Conservation (phyloP, 2,888 invertebrate species). For the Adineta ricciae region DNA sequence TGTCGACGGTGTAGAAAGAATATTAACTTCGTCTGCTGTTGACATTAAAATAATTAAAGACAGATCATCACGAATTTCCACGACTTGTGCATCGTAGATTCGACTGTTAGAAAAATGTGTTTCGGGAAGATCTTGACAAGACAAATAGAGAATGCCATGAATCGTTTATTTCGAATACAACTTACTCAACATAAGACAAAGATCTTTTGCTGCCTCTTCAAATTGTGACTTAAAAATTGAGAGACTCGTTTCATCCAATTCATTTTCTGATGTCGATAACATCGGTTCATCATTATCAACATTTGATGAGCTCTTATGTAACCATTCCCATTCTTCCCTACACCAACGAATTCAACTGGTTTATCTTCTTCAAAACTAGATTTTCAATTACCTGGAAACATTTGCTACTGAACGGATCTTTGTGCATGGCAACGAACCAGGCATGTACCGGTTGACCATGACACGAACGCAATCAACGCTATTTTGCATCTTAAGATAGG, state of each 20-base stretch:
- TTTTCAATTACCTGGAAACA: constrained; percentile 69
- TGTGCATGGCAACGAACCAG: constrained; percentile 85
- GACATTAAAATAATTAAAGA: constrained; percentile 11
- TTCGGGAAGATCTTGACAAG: not conserved
- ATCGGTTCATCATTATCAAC: not conserved
- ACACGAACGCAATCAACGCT: constrained; percentile 87
- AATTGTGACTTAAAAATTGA: not conserved
- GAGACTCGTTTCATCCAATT: not conserved
- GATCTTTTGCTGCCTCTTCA: not conserved
- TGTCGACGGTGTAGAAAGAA: not conserved
- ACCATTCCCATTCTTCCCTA: constrained; percentile 89
- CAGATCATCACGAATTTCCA: constrained; percentile 13
- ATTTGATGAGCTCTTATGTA: constrained; percentile 45
- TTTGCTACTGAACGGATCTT: constrained; percentile 87
- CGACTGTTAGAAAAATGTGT: constrained; percentile 19
- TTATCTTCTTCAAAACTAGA: not conserved
- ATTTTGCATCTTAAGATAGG: constrained; percentile 88
- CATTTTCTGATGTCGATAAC: too few species aligned
- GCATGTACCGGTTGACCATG: constrained; percentile 78
- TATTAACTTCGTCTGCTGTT: constrained; percentile 17
- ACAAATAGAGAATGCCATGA: not conserved
- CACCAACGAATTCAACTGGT: constrained; percentile 38
- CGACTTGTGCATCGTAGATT: not conserved
- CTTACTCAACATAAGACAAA: not conserved
- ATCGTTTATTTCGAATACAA: not conserved